These are phyloP conservation scores for Petromus typicus DNA, from an alignment of 2,113 vertebrate species.

Conservation along the genomic window DNA sequence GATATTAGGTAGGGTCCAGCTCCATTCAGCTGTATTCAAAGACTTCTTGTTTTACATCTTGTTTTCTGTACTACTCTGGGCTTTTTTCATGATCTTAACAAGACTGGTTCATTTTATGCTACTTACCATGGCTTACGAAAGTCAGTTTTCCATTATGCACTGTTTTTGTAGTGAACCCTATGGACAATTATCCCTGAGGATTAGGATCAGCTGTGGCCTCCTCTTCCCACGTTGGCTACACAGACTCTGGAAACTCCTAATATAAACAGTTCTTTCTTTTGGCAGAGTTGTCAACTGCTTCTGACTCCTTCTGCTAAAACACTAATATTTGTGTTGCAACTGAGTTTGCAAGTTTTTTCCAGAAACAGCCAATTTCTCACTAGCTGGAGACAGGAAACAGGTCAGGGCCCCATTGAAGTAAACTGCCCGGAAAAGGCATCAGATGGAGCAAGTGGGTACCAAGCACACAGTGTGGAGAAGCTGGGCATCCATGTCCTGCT, in stretches of 20 bases:
- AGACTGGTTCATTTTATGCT: neutral
- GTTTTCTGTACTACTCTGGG: neutral
- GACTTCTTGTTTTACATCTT: neutral
- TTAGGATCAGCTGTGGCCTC: accelerated
- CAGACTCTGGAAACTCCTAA: neutral
- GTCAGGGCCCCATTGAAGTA: accelerated
- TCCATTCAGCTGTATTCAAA: neutral
- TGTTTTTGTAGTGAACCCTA: accelerated
- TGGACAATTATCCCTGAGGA: neutral
- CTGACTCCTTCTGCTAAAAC: neutral
- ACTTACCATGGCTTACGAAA: neutral
- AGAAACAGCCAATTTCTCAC: neutral
- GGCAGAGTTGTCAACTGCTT: neutral
- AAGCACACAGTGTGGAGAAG: accelerated
- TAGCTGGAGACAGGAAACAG: neutral
- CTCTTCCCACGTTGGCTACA: neutral
- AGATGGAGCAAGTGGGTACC: neutral
- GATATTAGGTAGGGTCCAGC: neutral
- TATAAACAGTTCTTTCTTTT: neutral
- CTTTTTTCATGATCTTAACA: neutral
- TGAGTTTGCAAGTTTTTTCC: neutral
- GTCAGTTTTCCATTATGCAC: neutral
- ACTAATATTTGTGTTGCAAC: neutral
- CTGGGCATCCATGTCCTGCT: accelerated
- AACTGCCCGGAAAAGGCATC: neutral